phyloP scores from a whole-genome alignment of 2,888 invertebrate genomes.

The Heliconius cydno region DNA sequence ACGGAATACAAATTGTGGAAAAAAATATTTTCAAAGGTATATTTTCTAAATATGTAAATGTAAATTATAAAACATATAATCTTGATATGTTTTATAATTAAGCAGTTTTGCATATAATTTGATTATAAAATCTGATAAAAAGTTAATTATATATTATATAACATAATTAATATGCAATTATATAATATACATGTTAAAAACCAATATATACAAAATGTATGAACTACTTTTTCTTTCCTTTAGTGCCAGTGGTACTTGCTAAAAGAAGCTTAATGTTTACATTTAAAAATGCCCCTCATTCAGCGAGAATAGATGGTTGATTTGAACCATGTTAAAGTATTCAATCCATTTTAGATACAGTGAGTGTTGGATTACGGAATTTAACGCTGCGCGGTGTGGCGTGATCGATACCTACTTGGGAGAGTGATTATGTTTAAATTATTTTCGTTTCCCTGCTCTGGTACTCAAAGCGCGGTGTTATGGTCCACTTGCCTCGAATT shows the following conservation, averaged over 20 bases:
- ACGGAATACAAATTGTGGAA: too few relatives aligned
- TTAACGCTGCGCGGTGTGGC: too few relatives aligned
- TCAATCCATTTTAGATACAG: too few relatives aligned
- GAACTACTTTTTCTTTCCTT: not conserved
- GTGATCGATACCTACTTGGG: too few relatives aligned
- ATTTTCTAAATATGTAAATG: too few relatives aligned
- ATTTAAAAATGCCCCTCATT: not conserved
- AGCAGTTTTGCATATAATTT: conserved; percentile 17
- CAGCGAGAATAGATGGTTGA: too few relatives aligned
- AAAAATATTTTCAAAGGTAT: not conserved
- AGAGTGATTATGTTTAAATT: too few relatives aligned
- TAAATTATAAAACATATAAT: too few relatives aligned
- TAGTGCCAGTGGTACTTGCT: not conserved
- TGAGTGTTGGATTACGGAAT: too few relatives aligned
- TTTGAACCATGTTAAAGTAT: too few relatives aligned
- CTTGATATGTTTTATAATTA: conserved; percentile 17
- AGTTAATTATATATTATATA: conserved; percentile 14
- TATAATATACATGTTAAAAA: not conserved
- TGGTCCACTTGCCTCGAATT: not conserved
- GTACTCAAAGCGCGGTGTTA: too few relatives aligned
- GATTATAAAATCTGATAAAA: not conserved
- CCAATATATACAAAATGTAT: conserved; percentile 1
- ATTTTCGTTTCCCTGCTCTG: too few relatives aligned
- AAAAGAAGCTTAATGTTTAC: not conserved
- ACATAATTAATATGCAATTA: not conserved